Evolutionary conservation across 2,888 invertebrate genomes (phyloP), one percentile per base, ranked within the genome.

Genomic region (Agapostemon virescens): DNA sequence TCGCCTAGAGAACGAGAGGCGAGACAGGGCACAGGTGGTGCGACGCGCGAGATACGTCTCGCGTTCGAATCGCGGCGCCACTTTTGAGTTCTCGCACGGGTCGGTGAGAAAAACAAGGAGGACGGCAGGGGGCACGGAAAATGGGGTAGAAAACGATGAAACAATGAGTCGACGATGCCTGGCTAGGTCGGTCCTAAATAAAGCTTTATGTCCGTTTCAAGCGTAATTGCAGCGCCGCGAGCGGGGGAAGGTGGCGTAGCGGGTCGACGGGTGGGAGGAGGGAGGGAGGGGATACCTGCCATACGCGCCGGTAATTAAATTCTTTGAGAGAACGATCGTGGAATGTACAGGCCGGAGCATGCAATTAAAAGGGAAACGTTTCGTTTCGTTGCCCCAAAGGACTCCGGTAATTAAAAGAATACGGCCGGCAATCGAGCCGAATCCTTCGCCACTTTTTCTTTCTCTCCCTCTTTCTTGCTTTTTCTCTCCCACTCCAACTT

Each of bases 301-400:
- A 82, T 84, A 86, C 85, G 88, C 87, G 84, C 81, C 82, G 89
- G 91, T 91, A 92, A 92, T 92, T 92, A 92, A 92, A 92, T 92
- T 92, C 92, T 92, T 92, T 90, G 89, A 90, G 88, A 91, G 90
- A 92, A 91, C 90, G 90, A 91, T 91, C 89, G 90, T 88, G 91
- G 91, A 92, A 92, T 91, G 92, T 89, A 84, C 88, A 87, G 89
- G 87, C 87, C 83, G 87, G 87, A 86, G 89, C 87, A 87, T 88
- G 91, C 91, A 92, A 92, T 92, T 92, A 92, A 91, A 92, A 91
- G 89, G 90, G 90, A 92, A 91, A 91, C 90, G 89, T 91, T 92
- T 90, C 89, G 89, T 89, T 90, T 89, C 88, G 89, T 84, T 85
- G 86, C 85, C 82, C 88, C 85, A 85, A 86, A 88, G 88, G 86